Evolutionary conservation across 2,797 vertebrate species (phyloP).

Genomic region (Sebastes trivittatus): DNA sequence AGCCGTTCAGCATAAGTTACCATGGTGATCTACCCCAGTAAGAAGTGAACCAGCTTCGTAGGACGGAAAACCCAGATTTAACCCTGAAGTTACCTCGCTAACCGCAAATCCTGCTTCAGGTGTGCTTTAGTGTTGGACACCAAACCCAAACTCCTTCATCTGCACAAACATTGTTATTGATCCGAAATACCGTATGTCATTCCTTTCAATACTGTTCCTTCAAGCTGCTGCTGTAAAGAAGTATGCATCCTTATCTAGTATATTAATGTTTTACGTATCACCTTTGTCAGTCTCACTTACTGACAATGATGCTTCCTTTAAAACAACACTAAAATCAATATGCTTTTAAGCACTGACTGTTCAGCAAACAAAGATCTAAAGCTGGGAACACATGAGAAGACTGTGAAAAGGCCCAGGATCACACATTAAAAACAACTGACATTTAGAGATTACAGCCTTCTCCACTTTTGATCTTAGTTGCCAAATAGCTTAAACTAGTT

Average conservation of each 20-base stretch:
- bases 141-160: not conserved
- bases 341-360: not conserved
- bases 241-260: not conserved
- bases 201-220: not conserved
- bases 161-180: not conserved
- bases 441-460: constrained; percentile 25
- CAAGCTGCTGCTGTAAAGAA: not conserved
- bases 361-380: constrained; percentile 11
- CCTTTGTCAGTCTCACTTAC: not conserved
- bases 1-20: no score
- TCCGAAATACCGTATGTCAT: not conserved
- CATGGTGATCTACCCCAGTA: no score
- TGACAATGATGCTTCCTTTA: not conserved
- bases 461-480: not conserved
- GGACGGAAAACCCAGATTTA: no score
- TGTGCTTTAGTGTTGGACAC: not conserved
- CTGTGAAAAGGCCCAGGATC: constrained; percentile 23
- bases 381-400: not conserved
- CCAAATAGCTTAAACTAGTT: not conserved
- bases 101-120: no score
- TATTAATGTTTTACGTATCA: not conserved
- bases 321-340: not conserved
- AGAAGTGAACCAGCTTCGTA: no score
- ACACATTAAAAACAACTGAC: constrained; percentile 14
- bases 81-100: no score